Evolutionary conservation across 2,797 vertebrate genomes (phyloP).

Genomic region (Diceros bicornis): DNA sequence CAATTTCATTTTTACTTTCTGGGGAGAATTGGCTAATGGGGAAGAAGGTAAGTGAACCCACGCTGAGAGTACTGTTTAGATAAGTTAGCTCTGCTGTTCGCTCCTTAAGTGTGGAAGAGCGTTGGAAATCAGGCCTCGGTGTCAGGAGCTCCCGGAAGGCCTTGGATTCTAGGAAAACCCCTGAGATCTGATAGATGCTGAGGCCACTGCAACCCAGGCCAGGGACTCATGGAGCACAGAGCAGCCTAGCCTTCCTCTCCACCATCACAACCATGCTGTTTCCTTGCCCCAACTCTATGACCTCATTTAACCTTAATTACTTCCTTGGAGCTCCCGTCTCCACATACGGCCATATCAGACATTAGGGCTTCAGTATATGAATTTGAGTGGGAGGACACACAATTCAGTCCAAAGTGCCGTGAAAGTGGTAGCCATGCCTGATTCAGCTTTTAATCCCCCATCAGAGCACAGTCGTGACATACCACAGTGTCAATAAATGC

Average conservation of each 20-base stretch:
- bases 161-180: background rate
- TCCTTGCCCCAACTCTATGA: background rate
- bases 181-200: background rate
- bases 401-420: background rate
- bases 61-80: background rate
- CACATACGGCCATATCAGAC: background rate
- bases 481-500: background rate
- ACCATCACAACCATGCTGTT: fast-evolving
- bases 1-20: slow-evolving; percentile 37
- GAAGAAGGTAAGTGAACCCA: background rate
- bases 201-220: background rate
- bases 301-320: background rate
- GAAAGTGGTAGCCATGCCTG: background rate
- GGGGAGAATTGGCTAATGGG: background rate
- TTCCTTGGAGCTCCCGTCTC: background rate
- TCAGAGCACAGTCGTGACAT: background rate
- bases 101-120: background rate
- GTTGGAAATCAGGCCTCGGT: background rate
- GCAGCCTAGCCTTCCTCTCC: background rate
- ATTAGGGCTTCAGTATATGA: background rate
- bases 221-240: background rate
- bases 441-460: background rate
- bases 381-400: background rate
- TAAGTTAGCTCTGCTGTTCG: background rate
- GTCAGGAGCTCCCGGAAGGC: background rate